These are phyloP conservation scores for Hypotaenidia okinawae DNA, from an alignment of 2,797 vertebrate species.

Conservation along the genomic window DNA sequence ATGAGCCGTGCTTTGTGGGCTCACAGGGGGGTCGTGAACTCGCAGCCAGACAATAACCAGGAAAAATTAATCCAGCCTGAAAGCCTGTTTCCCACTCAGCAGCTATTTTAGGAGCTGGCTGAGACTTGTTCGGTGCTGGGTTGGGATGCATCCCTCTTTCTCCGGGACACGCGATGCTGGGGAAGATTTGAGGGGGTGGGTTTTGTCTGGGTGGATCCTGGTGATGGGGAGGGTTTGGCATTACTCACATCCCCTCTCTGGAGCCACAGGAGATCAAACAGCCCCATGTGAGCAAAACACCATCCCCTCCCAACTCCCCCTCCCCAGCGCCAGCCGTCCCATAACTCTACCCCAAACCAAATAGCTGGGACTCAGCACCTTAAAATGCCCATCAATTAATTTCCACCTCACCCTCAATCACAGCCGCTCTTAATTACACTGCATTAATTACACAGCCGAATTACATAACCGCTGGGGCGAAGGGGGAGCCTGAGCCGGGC, in stretches of 20 bases:
- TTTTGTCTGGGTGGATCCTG: neutral
- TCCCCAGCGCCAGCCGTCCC: accelerated
- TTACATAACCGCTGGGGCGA: neutral
- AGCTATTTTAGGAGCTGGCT: neutral
- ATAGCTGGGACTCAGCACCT: neutral
- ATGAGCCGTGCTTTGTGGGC: conserved; percentile 30
- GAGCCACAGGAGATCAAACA: neutral
- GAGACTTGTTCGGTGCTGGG: neutral
- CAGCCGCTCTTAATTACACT: neutral
- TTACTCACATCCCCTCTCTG: neutral
- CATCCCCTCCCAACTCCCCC: accelerated
- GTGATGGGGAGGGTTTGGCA: neutral
- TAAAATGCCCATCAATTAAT: conserved; percentile 9
- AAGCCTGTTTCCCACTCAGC: neutral
- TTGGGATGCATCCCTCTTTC: neutral
- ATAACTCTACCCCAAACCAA: neutral
- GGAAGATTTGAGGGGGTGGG: neutral
- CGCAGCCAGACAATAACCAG: conserved; percentile 31
- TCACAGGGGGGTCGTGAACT: conserved; percentile 1
- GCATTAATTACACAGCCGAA: neutral
- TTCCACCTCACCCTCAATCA: neutral
- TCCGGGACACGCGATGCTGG: accelerated
- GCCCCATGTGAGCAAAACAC: neutral
- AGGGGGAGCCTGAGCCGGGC: neutral
- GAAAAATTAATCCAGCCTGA: conserved; percentile 31